A percentile compares a stretch with the other conserved stretches of the same genome.
Evolutionary conservation across 2,797 vertebrate genomes (phyloP).

Genomic region (Myiothlypis chrysogaster): DNA sequence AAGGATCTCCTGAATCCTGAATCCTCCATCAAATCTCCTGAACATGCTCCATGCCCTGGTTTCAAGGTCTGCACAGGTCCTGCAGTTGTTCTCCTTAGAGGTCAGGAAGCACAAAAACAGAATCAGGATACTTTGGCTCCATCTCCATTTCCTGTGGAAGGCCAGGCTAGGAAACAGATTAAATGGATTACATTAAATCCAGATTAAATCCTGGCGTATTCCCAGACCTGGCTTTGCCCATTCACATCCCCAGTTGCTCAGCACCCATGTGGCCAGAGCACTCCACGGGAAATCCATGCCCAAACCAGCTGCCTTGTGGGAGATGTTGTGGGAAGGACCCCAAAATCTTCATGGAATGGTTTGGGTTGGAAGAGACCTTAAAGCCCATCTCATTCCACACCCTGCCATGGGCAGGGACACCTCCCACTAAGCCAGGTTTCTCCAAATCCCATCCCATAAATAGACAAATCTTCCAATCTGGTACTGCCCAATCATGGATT

Average conservation of each 20-base stretch:
- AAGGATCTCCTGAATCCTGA: not conserved
- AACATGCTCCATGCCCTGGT: not conserved
- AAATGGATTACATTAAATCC: constrained; percentile 51
- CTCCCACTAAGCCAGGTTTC: not conserved
- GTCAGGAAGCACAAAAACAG: constrained; percentile 1
- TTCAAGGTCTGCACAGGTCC: not conserved
- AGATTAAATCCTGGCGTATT: constrained; percentile 29
- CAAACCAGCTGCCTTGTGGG: not conserved
- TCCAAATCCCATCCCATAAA: not conserved
- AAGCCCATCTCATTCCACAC: not conserved
- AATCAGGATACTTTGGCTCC: constrained; percentile 16
- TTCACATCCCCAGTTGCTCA: not conserved
- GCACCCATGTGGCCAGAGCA: not conserved
- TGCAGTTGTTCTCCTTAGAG: not conserved
- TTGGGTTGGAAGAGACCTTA: not conserved
- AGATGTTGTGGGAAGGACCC: not conserved
- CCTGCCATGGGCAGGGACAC: not conserved
- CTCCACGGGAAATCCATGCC: not conserved
- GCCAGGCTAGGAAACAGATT: constrained; percentile 20
- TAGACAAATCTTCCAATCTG: not conserved
- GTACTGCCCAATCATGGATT: not conserved
- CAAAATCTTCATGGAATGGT: not conserved
- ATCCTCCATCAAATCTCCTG: not conserved
- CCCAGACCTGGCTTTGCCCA: not conserved
- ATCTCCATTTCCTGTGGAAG: constrained; percentile 40